Conservation (phyloP, 2,888 invertebrate genomes). For the Coelopa pilipes region DNA sequence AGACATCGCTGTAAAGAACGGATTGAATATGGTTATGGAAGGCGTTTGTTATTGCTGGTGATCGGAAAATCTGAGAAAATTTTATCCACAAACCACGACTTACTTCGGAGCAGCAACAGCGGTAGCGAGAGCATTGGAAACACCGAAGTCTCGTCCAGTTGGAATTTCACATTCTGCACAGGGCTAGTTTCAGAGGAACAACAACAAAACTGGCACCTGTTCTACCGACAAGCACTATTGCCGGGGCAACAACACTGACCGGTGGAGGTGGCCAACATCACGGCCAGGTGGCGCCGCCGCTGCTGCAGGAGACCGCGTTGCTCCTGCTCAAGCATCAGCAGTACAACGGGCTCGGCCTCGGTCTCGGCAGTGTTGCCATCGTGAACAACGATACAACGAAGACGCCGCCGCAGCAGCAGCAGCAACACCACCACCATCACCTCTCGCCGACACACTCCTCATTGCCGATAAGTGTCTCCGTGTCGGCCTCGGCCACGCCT, state of each 20-base stretch:
- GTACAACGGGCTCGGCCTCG: constrained; percentile 35
- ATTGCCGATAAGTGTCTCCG: neutral
- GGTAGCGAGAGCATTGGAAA: neutral
- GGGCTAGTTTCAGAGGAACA: neutral
- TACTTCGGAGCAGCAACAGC: too few species aligned
- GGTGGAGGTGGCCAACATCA: constrained; percentile 37
- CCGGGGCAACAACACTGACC: constrained; percentile 53
- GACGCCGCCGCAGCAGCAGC: constrained; percentile 42
- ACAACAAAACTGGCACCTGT: constrained; percentile 64
- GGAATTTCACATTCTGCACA: too few species aligned
- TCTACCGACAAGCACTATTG: constrained; percentile 55
- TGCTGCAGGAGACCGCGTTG: constrained; percentile 48
- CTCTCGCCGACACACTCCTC: constrained; percentile 45
- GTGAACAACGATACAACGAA: constrained; percentile 44
- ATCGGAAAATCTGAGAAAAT: too few species aligned
- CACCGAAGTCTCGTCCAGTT: neutral
- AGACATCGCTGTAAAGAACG: too few species aligned
- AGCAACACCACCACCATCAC: constrained; percentile 55
- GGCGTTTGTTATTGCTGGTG: too few species aligned
- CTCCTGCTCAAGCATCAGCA: constrained; percentile 43
- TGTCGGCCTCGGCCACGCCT: constrained; percentile 31
- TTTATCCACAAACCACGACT: too few species aligned
- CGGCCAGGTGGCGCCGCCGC: constrained; percentile 44
- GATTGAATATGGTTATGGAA: too few species aligned
- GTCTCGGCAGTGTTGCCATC: constrained; percentile 26